Conservation (phyloP, 1,140 invertebrate species). For the Artemia franciscana region DNA sequence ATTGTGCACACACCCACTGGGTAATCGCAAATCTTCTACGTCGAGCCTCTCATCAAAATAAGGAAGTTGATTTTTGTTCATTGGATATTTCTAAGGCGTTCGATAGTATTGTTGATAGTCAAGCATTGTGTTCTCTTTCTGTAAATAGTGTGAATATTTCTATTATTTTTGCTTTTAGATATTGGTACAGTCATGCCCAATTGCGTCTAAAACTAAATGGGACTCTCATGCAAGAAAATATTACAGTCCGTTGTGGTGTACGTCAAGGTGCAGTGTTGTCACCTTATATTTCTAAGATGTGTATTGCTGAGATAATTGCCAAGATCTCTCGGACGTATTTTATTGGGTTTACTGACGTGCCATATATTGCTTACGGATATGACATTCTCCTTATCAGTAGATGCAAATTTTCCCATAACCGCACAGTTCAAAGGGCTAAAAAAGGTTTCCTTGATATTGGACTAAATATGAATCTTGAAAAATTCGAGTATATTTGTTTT, state of each 20-base stretch:
- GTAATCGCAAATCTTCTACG: not conserved
- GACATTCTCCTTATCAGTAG: not conserved
- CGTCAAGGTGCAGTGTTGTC: not conserved
- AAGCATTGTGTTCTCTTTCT: not conserved
- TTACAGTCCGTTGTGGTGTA: not conserved
- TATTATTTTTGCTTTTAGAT: not conserved
- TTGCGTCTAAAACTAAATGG: not conserved
- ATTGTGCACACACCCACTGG: not conserved
- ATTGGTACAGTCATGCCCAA: not conserved
- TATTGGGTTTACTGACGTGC: not conserved
- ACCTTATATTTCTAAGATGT: not conserved
- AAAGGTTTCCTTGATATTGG: not conserved
- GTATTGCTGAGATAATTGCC: no score
- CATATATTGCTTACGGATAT: not conserved
- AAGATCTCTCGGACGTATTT: not conserved
- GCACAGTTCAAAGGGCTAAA: not conserved
- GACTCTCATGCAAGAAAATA: not conserved
- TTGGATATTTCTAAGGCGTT: not conserved
- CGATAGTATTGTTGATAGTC: not conserved
- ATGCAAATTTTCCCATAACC: not conserved
- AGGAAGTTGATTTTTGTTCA: not conserved
- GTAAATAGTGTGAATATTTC: not conserved
- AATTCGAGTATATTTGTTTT: not conserved
- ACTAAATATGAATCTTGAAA: not conserved
- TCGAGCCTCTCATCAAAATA: not conserved